A percentile compares a stretch with the other conserved stretches of the same genome.
Evolutionary conservation across 2,113 vertebrate genomes (phyloP).

Genomic region (Leptobrachium ailaonicum): DNA sequence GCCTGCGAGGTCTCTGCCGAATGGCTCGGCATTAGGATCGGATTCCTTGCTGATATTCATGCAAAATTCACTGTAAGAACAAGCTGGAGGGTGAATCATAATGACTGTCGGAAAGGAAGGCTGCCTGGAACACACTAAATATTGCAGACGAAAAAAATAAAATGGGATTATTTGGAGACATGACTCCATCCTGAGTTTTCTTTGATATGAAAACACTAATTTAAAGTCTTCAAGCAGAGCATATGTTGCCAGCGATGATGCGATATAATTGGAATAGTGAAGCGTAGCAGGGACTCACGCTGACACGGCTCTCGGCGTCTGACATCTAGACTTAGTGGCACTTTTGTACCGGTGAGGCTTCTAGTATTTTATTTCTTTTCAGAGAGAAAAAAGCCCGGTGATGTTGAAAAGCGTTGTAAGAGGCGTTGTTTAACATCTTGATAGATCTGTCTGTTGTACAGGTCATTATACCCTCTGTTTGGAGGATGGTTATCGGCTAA

Average conservation of each 20-base stretch:
- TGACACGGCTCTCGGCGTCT: neutral
- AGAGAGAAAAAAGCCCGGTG: no score
- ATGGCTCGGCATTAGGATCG: slow-evolving; percentile 16
- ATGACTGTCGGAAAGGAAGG: slow-evolving; percentile 17
- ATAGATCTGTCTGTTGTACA: no score
- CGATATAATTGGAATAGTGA: slow-evolving; percentile 24
- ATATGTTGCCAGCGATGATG: slow-evolving; percentile 29
- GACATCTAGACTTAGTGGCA: neutral
- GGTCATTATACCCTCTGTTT: no score
- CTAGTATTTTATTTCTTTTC: neutral
- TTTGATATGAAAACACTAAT: slow-evolving; percentile 25
- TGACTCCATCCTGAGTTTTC: slow-evolving; percentile 15
- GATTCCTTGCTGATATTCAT: slow-evolving; percentile 1
- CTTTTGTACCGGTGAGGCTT: slow-evolving; percentile 1
- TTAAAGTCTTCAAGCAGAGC: slow-evolving; percentile 21
- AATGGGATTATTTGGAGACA: slow-evolving; percentile 19
- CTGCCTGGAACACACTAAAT: slow-evolving; percentile 17
- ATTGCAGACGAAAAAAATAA: slow-evolving; percentile 5
- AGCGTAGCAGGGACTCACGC: neutral
- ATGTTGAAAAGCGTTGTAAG: no score
- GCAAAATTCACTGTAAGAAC: neutral
- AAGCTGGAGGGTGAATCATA: slow-evolving; percentile 26
- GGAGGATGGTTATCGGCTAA: no score
- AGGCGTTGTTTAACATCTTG: no score
- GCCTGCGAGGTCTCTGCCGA: slow-evolving; percentile 4